Conservation (phyloP, 2,888 invertebrate genomes). For the Entomobrya multifasciata region DNA sequence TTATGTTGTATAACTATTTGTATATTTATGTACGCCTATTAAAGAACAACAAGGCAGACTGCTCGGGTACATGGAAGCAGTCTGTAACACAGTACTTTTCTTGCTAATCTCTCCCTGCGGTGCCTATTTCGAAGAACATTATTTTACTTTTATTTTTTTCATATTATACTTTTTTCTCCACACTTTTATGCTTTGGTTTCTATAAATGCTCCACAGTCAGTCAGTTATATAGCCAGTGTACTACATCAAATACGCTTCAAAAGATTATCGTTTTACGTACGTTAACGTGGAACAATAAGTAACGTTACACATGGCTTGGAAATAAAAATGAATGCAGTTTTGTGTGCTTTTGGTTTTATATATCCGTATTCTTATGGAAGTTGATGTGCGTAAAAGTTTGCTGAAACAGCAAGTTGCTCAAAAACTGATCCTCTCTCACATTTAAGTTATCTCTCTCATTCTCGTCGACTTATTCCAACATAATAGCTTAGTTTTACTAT, state of each 20-base stretch:
- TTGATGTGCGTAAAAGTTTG: not conserved
- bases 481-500: conserved; percentile 18
- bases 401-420: conserved; percentile 5
- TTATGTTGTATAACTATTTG: too few relatives aligned
- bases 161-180: conserved; percentile 28
- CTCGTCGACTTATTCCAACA: conserved; percentile 1
- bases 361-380: not conserved
- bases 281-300: not conserved
- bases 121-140: conserved; percentile 72
- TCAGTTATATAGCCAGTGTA: conserved; percentile 27
- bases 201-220: too few relatives aligned
- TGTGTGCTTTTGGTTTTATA: conserved; percentile 14
- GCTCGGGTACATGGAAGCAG: conserved; percentile 78
- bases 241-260: too few relatives aligned
- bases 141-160: conserved; percentile 44
- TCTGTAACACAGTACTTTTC: conserved; percentile 74
- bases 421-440: conserved; percentile 40
- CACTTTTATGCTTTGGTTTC: too few relatives aligned
- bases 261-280: not conserved
- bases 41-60: conserved; percentile 71
- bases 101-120: conserved; percentile 78
- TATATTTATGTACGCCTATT: too few relatives aligned
- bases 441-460: conserved; percentile 4
- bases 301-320: conserved; percentile 22
- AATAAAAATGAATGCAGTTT: conserved; percentile 43